These are phyloP conservation scores for Oenanthe melanoleuca DNA, from an alignment of 2,113 vertebrate species.

Conservation along the genomic window DNA sequence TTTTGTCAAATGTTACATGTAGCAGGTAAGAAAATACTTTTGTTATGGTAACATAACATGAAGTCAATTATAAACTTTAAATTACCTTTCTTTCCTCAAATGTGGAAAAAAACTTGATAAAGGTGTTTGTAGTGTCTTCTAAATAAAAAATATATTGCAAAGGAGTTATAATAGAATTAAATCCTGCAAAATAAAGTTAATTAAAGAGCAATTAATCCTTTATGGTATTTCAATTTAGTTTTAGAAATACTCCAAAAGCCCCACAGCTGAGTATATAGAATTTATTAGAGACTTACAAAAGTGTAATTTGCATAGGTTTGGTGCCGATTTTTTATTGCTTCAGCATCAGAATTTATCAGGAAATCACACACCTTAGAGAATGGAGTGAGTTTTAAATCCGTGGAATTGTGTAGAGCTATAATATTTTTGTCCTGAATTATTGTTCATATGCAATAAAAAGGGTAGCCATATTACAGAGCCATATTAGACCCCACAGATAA, in stretches of 20 bases:
- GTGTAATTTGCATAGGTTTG: not conserved
- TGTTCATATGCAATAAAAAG: not conserved
- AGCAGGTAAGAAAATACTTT: not conserved
- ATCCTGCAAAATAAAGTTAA: not conserved
- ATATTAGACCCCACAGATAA: not conserved
- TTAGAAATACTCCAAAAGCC: fast-evolving
- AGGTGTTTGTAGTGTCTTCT: not conserved
- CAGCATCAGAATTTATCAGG: not conserved
- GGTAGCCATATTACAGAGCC: not conserved
- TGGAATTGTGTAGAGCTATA: not conserved
- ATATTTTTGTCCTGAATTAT: not conserved
- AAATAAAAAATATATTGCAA: not conserved
- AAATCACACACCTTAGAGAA: not conserved
- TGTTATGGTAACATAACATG: fast-evolving
- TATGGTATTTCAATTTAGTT: not conserved
- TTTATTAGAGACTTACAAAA: not conserved
- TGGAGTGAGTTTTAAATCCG: not conserved
- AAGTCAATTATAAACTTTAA: not conserved
- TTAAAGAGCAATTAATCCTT: not conserved
- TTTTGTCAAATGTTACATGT: not conserved
- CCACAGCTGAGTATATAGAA: fast-evolving
- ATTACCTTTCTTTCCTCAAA: not conserved
- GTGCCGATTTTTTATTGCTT: not conserved
- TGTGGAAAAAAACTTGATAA: not conserved
- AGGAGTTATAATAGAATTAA: not conserved